A percentile compares a stretch with the other conserved stretches of the same genome.
phyloP scores from a whole-genome alignment of 2,113 vertebrate species.

The Myrmecophaga tridactyla region DNA sequence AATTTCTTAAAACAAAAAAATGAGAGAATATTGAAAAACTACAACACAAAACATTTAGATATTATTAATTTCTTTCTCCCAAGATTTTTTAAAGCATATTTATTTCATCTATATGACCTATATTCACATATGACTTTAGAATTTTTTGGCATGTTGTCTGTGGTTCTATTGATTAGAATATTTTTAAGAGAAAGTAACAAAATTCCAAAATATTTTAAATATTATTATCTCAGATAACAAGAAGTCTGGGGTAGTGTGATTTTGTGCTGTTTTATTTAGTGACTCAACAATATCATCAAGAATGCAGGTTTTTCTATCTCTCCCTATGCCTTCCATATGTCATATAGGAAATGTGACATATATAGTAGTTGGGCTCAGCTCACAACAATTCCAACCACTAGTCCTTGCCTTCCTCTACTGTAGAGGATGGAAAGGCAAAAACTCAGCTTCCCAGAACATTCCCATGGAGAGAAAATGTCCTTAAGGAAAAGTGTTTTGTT shows the following conservation, averaged over 20 bases:
- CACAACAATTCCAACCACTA: not conserved
- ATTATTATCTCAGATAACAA: not conserved
- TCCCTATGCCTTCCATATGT: not conserved
- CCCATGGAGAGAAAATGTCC: not conserved
- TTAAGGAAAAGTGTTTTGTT: not conserved
- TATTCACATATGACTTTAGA: not conserved
- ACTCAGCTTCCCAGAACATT: not conserved
- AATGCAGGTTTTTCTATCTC: not conserved
- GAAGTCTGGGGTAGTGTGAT: not conserved
- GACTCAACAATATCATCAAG: not conserved
- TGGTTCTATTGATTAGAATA: not conserved
- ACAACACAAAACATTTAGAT: not conserved
- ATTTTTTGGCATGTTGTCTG: not conserved
- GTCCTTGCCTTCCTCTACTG: not conserved
- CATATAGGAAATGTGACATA: not conserved
- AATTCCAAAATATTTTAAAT: not conserved
- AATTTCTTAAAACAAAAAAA: not conserved
- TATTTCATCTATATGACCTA: not conserved
- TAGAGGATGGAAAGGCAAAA: not conserved
- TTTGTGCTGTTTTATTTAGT: not conserved
- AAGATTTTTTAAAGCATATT: not conserved
- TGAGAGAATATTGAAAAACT: not conserved
- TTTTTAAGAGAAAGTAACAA: not conserved
- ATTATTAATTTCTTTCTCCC: not conserved
- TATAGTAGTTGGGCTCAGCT: not conserved